Conservation (phyloP, 1,140 invertebrate genomes). For the Drosophila serrata region DNA sequence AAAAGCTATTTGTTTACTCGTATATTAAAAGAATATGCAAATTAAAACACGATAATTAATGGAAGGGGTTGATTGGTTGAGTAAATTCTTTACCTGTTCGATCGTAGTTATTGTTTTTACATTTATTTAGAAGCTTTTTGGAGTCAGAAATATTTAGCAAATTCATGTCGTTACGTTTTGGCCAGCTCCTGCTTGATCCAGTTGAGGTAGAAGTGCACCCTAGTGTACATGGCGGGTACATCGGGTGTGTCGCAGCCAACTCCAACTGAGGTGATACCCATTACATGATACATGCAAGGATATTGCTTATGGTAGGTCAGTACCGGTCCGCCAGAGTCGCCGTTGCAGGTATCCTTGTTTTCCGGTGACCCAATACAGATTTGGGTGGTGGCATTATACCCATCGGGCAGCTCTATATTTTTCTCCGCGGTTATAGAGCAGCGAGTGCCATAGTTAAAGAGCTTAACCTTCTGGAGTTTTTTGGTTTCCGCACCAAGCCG, state of each 20-base stretch:
- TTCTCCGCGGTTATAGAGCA: slow-evolving; percentile 68
- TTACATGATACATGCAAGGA: slow-evolving; percentile 70
- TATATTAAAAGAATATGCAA: slow-evolving; percentile 4
- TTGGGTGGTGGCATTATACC: slow-evolving; percentile 86
- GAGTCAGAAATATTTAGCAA: not conserved
- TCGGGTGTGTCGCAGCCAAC: slow-evolving; percentile 64
- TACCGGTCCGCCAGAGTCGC: slow-evolving; percentile 80
- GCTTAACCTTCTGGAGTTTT: slow-evolving; percentile 86
- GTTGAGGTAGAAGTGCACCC: slow-evolving; percentile 68
- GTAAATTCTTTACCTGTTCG: too few relatives aligned
- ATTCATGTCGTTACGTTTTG: not conserved
- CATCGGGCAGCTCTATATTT: slow-evolving; percentile 78
- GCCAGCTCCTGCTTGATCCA: slow-evolving; percentile 67
- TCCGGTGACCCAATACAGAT: slow-evolving; percentile 89
- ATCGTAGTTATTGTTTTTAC: not conserved
- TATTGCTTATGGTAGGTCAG: slow-evolving; percentile 51
- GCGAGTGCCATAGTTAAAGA: slow-evolving; percentile 58
- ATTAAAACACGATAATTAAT: slow-evolving; percentile 8
- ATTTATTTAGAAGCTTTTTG: not conserved
- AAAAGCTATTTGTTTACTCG: not conserved
- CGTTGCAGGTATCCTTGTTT: slow-evolving; percentile 85
- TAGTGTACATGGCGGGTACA: slow-evolving; percentile 68
- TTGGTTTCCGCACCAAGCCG: slow-evolving; percentile 31
- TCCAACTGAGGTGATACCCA: slow-evolving; percentile 74
- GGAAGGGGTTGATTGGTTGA: not conserved